Conservation (phyloP, 2,888 invertebrate genomes). For the Diaperis boleti region DNA sequence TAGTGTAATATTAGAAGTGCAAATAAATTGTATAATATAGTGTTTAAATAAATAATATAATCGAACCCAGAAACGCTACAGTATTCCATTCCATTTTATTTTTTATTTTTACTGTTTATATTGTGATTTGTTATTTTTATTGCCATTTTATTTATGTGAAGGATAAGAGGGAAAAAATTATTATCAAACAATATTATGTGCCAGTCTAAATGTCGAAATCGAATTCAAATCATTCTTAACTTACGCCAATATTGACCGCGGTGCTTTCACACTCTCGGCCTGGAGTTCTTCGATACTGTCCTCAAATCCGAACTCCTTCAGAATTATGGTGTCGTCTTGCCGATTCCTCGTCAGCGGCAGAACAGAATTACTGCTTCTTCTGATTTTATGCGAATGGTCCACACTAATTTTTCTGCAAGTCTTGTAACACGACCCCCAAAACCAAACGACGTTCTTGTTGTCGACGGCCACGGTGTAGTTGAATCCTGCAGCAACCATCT, state of each 20-base stretch:
- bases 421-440: conserved; percentile 75
- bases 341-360: conserved; percentile 12
- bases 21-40: too few relatives aligned
- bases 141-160: too few relatives aligned
- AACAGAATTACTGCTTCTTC: conserved; percentile 29
- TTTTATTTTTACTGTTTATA: too few relatives aligned
- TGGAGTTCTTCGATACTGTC: conserved; percentile 47
- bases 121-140: too few relatives aligned
- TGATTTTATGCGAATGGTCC: conserved; percentile 10
- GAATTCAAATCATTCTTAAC: too few relatives aligned
- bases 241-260: conserved; percentile 70
- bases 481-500: conserved; percentile 75
- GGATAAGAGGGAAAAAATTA: too few relatives aligned
- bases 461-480: conserved; percentile 76
- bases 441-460: conserved; percentile 74
- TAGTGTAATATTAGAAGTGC: too few relatives aligned
- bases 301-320: conserved; percentile 22
- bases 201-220: too few relatives aligned
- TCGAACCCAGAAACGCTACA: too few relatives aligned
- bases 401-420: conserved; percentile 53
- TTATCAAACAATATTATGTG: too few relatives aligned
- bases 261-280: conserved; percentile 66
- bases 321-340: conserved; percentile 10
- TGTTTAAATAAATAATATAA: too few relatives aligned
- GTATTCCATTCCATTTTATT: too few relatives aligned